These are phyloP conservation scores for Cacoxenus indagator DNA, from an alignment of 2,888 invertebrate species.

Conservation along the genomic window DNA sequence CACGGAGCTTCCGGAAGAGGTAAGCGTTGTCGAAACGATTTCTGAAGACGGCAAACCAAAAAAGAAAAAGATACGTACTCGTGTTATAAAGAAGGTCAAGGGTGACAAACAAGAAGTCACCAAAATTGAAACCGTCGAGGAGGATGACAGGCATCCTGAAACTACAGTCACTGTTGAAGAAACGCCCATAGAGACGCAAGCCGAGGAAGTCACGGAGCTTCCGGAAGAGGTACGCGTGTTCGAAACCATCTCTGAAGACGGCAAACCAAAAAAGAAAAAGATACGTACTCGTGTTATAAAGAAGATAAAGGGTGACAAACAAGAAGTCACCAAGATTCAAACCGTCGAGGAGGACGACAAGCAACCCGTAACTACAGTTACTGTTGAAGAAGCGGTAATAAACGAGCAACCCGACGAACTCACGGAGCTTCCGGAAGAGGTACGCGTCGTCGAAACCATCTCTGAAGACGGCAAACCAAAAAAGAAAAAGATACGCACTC, in stretches of 20 bases:
- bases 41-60: not conserved
- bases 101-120: not conserved
- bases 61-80: not conserved
- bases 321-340: constrained; percentile 37
- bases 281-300: constrained; percentile 42
- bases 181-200: not conserved
- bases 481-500: constrained; percentile 27
- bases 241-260: constrained; percentile 48
- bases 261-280: constrained; percentile 63
- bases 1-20: constrained; percentile 64
- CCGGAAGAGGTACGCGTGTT: not conserved
- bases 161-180: not conserved
- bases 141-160: not conserved
- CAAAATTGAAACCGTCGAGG: not conserved
- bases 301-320: constrained; percentile 14
- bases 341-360: constrained; percentile 57
- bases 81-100: not conserved
- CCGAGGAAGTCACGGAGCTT: not conserved
- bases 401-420: no score
- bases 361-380: constrained; percentile 57
- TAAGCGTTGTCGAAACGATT: not conserved
- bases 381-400: constrained; percentile 57
- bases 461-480: constrained; percentile 28
- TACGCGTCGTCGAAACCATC: constrained; percentile 27
- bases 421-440: constrained; percentile 38